Percentiles rank a stretch among this genome's conserved stretches.
These are phyloP conservation scores for Pelodytes ibericus DNA, from an alignment of 2,797 vertebrate genomes.

Conservation along the genomic window DNA sequence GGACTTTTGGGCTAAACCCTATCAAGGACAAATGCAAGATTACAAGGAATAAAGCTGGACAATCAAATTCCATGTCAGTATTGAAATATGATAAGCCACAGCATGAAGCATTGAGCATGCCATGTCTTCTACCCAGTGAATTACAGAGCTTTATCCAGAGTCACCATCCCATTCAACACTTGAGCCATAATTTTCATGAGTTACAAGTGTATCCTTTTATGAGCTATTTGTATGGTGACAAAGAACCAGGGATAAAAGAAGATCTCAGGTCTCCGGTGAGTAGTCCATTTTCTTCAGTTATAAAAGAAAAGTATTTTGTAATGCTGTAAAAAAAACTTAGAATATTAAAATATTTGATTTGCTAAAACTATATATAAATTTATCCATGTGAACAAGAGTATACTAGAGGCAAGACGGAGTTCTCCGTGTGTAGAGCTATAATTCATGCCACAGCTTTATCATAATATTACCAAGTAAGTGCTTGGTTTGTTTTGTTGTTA, in stretches of 20 bases:
- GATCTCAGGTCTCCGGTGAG: constrained; percentile 70
- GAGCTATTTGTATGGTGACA: constrained; percentile 73
- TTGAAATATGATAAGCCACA: constrained; percentile 1
- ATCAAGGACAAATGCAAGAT: neutral
- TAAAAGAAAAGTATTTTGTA: neutral
- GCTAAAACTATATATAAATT: too few relatives aligned
- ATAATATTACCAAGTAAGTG: too few relatives aligned
- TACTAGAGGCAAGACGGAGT: too few relatives aligned
- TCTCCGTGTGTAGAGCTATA: too few relatives aligned
- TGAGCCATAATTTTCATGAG: constrained; percentile 60
- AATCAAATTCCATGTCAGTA: neutral
- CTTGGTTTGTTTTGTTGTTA: too few relatives aligned
- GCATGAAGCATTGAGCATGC: constrained; percentile 57
- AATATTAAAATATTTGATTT: too few relatives aligned
- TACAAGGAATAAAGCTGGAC: neutral
- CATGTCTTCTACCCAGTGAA: constrained; percentile 60
- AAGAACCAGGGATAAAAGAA: constrained; percentile 63
- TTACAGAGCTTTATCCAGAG: constrained; percentile 65
- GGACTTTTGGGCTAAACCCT: neutral
- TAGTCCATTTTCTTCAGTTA: neutral
- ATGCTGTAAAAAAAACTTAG: too few relatives aligned
- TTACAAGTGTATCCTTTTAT: constrained; percentile 72
- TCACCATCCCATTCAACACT: constrained; percentile 63
- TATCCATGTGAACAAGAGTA: too few relatives aligned
- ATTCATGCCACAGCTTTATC: too few relatives aligned